These are phyloP conservation scores for Thamnophis sirtalis DNA, from an alignment of 2,113 vertebrate species.

Conservation along the genomic window DNA sequence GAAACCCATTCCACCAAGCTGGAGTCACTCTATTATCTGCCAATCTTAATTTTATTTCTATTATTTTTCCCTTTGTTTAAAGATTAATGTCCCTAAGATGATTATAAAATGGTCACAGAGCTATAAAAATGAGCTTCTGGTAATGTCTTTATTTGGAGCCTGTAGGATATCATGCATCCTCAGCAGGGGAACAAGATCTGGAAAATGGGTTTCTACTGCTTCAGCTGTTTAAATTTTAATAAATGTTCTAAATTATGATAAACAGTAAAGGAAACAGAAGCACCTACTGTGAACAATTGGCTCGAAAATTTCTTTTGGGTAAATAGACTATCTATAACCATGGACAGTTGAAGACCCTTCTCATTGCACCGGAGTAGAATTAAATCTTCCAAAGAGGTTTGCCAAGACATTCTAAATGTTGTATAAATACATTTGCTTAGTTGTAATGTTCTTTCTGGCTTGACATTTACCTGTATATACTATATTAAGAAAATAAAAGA, in stretches of 20 bases:
- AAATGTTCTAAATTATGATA: background rate
- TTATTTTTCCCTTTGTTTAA: background rate
- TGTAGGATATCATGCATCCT: background rate
- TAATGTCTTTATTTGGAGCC: background rate
- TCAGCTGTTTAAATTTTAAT: background rate
- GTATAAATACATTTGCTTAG: background rate
- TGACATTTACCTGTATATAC: background rate
- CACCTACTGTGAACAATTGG: background rate
- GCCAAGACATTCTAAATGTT: background rate
- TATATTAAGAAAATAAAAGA: slow-evolving; percentile 10
- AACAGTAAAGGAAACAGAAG: background rate
- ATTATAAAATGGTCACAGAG: background rate
- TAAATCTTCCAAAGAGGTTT: background rate
- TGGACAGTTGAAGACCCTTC: background rate
- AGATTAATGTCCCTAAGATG: background rate
- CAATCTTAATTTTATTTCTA: slow-evolving; percentile 14
- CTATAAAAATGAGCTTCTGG: background rate
- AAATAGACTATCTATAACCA: background rate
- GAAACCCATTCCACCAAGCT: background rate
- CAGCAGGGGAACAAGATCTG: background rate
- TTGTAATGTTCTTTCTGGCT: slow-evolving; percentile 2
- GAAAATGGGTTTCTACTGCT: background rate
- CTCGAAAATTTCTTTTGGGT: background rate
- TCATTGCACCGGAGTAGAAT: background rate
- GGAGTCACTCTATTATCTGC: slow-evolving; percentile 30